Evolutionary conservation across 1,140 invertebrate genomes (phyloP).

Genomic region (Mesaphorura yosii): DNA sequence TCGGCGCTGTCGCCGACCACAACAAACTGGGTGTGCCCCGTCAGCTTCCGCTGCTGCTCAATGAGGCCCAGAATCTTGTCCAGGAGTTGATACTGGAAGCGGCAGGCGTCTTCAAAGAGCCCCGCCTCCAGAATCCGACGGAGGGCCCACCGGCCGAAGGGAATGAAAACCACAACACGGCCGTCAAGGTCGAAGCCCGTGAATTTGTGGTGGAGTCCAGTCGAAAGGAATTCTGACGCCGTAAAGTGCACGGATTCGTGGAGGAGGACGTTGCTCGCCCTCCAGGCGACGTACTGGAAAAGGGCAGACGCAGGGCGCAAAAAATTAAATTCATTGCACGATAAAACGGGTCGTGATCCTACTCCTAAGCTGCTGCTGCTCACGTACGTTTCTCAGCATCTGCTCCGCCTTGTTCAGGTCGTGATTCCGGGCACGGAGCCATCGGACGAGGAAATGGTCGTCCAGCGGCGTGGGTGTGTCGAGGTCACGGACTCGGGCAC

Average conservation of each 20-base stretch:
- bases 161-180: constrained; percentile 1
- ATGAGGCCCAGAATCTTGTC: neutral
- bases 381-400: too few species aligned
- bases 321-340: too few species aligned
- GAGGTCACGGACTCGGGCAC: too few species aligned
- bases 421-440: too few species aligned
- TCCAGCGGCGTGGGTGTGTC: too few species aligned
- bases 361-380: too few species aligned
- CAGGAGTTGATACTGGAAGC: constrained; percentile 4
- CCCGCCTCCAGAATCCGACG: neutral
- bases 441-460: too few species aligned
- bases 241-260: neutral
- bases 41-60: neutral
- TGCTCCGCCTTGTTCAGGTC: too few species aligned
- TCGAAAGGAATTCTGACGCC: neutral
- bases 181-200: constrained; percentile 8
- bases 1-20: constrained; percentile 16
- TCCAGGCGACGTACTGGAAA: constrained; percentile 10
- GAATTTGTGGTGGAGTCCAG: constrained; percentile 7
- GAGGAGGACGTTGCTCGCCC: neutral
- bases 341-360: too few species aligned
- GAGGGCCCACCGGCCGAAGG: constrained; percentile 2
- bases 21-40: constrained; percentile 10
- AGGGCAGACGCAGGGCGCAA: too few species aligned
- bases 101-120: neutral